Base-by-base conservation (phyloP, 2,797 vertebrate species). In the Orientallactaga sibirica region DNA sequence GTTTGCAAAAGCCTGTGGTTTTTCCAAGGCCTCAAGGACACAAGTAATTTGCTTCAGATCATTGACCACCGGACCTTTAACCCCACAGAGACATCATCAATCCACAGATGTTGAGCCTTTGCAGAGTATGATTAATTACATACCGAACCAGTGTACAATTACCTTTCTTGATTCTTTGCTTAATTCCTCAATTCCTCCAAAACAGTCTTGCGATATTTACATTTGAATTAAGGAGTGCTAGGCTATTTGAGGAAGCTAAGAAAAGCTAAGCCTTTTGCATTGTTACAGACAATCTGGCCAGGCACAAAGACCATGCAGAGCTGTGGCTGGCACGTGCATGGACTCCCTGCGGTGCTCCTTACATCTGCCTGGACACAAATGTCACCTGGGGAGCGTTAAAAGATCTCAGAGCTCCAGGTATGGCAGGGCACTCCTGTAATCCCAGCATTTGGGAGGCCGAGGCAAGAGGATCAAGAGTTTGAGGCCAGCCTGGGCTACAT, bases 141-240 rank as follows among this genome's bases (percentile, higher is more conserved):
- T 43, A 43, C 82, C 90, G 78, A 68, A 94, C 87, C 75, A 95
- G 70, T 84, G 67, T 67, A 73, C 62, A 79, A 67, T 80, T 81
- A 64, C 43, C 68, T 77, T 29, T 86, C 19, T 19, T 7, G 83
- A 41, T 79, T 95, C 79, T 86, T 91, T 86, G 48, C 70, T 90
- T 88, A 85, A 58, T 70, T 83, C 80, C 48, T 92, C 64, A 86
- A 43, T 79, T 78, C 55, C 7, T 77, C 33, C 78, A 68, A 89
- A 84, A 86, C 61, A 83, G 73, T 89, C 67, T 90, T 67, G 80
- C 0, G 29, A 78, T 76, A 80, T 20, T 80, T 94, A 64, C 76
- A 91, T 93, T 84, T 22, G 84, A 87, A 74, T 37, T 52, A 81
- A 84, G 22, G 3, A 58, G 9, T 70, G 15, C 33, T 87, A 90